Base-by-base conservation (phyloP, 2,888 invertebrate species). In the Pollenia griseotomentosa region DNA sequence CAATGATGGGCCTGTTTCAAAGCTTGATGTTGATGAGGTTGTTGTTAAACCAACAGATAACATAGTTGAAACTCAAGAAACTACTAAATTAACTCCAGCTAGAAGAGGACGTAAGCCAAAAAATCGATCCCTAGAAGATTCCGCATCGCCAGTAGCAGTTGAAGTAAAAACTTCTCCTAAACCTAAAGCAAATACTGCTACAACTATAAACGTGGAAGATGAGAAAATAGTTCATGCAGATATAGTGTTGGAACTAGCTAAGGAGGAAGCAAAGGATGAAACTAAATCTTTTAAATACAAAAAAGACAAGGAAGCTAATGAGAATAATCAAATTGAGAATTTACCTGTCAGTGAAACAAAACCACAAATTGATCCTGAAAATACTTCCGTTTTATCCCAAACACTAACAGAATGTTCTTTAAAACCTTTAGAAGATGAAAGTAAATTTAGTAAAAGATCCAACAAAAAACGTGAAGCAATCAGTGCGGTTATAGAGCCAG, bases 21-120 rank as follows among this genome's bases (percentile, higher is more conserved):
- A 44, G 33, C 33, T 6, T 33, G 33, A 33, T 0, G 33, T 9
- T 16, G n/a, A 42, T 14, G 66, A 61, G 2, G 10, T 10, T 42
- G 23, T 59, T 12, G 12, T 40, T 2, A 48, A 48, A 40, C 0
- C 19, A 11, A 51, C 10, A 9, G 77, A 81, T 57, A 73, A 44
- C 53, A 6, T 61, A 40, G 12, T 19, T 14, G 61, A 81, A 63
- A 2, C 11, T 6, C 42, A 40, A 40, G 80, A 81, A 61, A 23
- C 10, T 5, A 19, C 12, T 23, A 80, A 83, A 61, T 33, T 48
- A 2, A 70, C 78, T 0, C 77, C 78, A 0, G 23, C 53, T 12
- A 82, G 14, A 78, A 74, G 77, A 78, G 75, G 73, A 2, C 84
- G 81, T 16, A 84, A 87, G 59, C 73, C 78, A 9, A 87, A 84